phyloP scores from a whole-genome alignment of 2,113 vertebrate genomes.

The Nothoprocta pentlandii region DNA sequence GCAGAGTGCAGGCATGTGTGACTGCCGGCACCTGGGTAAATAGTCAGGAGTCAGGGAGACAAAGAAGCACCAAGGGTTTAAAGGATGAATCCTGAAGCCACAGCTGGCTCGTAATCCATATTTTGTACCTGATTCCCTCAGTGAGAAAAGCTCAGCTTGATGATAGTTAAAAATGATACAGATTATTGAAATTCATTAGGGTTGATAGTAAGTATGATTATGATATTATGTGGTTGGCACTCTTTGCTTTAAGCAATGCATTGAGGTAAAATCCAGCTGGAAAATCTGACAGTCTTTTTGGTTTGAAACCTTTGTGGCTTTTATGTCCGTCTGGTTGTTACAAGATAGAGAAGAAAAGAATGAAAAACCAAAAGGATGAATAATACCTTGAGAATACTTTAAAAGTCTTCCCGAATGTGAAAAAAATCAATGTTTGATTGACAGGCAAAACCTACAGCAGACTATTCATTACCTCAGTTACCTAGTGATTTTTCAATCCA shows the following conservation, averaged over 20 bases:
- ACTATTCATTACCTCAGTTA: neutral
- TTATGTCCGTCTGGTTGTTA: neutral
- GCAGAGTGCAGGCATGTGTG: neutral
- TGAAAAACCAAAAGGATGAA: neutral
- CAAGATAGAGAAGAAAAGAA: neutral
- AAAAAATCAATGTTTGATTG: slow-evolving; percentile 6
- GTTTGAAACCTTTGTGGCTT: neutral
- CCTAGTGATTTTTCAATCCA: neutral
- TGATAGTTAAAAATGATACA: neutral
- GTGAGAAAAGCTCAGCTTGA: neutral
- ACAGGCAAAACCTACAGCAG: neutral
- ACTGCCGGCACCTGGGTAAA: neutral
- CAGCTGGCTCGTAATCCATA: neutral
- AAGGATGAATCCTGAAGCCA: neutral
- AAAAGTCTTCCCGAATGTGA: neutral
- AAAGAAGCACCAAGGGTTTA: neutral
- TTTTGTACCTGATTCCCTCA: neutral
- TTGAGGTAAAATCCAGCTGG: neutral
- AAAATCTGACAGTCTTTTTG: neutral
- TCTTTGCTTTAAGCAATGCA: neutral
- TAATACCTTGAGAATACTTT: neutral
- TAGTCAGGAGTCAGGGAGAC: neutral
- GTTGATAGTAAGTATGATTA: neutral
- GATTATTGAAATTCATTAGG: neutral
- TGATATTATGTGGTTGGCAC: neutral